Conservation (phyloP, 2,888 invertebrate species). For the Drosophila quasianomalipes region DNA sequence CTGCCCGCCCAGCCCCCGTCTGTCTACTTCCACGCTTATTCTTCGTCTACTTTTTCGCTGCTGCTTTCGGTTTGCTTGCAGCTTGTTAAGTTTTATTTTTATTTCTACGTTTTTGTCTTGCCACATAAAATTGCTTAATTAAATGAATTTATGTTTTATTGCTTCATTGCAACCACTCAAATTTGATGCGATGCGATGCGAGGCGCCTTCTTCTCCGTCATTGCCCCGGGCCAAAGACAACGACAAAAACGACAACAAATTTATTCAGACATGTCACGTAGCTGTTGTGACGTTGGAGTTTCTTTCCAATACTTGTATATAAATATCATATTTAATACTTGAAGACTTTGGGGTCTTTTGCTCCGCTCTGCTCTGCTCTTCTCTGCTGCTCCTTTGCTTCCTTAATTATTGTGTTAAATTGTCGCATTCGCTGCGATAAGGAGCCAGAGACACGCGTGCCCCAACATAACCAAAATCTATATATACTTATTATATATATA, state of each 20-base stretch:
- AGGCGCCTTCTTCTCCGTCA: conserved; percentile 13
- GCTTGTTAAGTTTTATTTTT: conserved; percentile 61
- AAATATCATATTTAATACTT: conserved; percentile 27
- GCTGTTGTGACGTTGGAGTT: conserved; percentile 23
- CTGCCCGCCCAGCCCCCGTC: background rate
- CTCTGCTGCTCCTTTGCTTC: conserved; percentile 7
- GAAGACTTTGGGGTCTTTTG: background rate
- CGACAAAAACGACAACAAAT: conserved; percentile 41
- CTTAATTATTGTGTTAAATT: conserved; percentile 56
- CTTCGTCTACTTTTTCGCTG: background rate
- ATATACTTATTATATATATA: conserved; percentile 3
- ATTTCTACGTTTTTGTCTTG: conserved; percentile 51
- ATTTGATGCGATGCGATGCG: conserved; percentile 21
- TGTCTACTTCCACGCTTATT: background rate
- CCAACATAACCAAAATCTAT: conserved; percentile 27
- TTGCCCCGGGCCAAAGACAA: conserved; percentile 1
- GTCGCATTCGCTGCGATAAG: conserved; percentile 38
- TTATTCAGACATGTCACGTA: conserved; percentile 71
- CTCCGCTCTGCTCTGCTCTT: background rate
- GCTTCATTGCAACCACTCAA: conserved; percentile 61
- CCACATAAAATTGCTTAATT: conserved; percentile 75
- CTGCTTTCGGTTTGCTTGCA: conserved; percentile 3
- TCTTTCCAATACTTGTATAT: conserved; percentile 24
- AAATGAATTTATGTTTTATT: conserved; percentile 77
- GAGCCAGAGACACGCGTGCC: conserved; percentile 32